A percentile compares a stretch with the other conserved stretches of the same genome.
These are phyloP conservation scores for Momotus momota DNA, from an alignment of 2,797 vertebrate species.

Conservation along the genomic window DNA sequence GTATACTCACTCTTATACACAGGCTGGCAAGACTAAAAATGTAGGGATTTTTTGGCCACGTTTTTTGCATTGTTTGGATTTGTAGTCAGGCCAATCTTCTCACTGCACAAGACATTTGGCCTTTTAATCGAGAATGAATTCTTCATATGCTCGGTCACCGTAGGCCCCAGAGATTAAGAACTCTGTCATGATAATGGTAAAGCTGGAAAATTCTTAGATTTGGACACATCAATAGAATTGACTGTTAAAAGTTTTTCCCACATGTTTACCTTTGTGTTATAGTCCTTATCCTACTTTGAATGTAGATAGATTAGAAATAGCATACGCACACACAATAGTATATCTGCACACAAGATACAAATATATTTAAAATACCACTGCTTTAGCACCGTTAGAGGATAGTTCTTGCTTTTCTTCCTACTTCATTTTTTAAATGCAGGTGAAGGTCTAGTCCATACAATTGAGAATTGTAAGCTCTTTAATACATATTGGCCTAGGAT, in stretches of 20 bases:
- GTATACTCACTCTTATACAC: neutral
- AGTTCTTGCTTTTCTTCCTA: neutral
- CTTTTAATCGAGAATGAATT: neutral
- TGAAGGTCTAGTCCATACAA: neutral
- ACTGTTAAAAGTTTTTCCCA: fast-evolving
- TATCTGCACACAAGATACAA: neutral
- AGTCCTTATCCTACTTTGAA: neutral
- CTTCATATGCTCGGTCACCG: neutral
- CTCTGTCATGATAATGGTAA: neutral
- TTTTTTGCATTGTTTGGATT: neutral
- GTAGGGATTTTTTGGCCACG: neutral
- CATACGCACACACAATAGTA: neutral
- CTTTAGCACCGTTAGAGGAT: neutral
- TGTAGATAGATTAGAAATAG: neutral
- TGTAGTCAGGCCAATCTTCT: neutral
- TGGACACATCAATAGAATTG: neutral
- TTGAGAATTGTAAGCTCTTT: neutral
- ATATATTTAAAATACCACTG: neutral
- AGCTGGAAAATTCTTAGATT: neutral
- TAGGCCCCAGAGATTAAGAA: neutral
- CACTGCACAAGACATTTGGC: neutral
- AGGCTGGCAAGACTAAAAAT: neutral
- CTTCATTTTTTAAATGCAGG: neutral
- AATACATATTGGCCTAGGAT: neutral
- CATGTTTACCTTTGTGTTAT: neutral